Evolutionary conservation across 2,888 invertebrate genomes (phyloP).

Genomic region (Cataglyphis cursor): DNA sequence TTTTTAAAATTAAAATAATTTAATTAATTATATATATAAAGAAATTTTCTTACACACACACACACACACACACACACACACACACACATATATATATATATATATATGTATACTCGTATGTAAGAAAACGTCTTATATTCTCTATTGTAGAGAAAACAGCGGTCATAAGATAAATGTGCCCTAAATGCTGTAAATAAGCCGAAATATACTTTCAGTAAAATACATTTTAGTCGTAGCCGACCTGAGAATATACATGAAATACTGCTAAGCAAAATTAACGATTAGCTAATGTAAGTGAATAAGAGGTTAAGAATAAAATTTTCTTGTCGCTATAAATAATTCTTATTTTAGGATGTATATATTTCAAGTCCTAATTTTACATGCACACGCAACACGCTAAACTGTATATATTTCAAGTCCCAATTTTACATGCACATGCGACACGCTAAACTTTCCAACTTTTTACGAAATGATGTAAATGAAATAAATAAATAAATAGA

Average conservation of each 20-base stretch:
- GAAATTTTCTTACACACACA: too few species aligned
- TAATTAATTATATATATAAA: too few species aligned
- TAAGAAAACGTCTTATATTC: too few species aligned
- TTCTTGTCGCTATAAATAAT: constrained; percentile 18
- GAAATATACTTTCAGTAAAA: constrained; percentile 18
- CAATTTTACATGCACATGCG: constrained; percentile 33
- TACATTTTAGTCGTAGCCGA: not conserved
- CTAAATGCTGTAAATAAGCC: constrained; percentile 1
- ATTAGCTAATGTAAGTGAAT: not conserved
- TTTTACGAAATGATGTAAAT: constrained; percentile 22
- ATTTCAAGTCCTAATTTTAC: constrained; percentile 37
- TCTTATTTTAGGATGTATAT: not conserved
- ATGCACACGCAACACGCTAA: constrained; percentile 8
- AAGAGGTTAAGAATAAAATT: constrained; percentile 6
- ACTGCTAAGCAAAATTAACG: not conserved
- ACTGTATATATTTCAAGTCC: constrained; percentile 3
- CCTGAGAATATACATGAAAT: not conserved
- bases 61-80: too few species aligned
- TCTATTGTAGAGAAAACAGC: not conserved
- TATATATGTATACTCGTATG: too few species aligned
- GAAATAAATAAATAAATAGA: constrained; percentile 46
- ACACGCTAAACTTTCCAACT: constrained; percentile 16
- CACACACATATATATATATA: too few species aligned
- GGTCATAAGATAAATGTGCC: not conserved
- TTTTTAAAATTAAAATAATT: too few species aligned